phyloP scores from a whole-genome alignment of 2,888 invertebrate genomes.

The Magallana nippona region DNA sequence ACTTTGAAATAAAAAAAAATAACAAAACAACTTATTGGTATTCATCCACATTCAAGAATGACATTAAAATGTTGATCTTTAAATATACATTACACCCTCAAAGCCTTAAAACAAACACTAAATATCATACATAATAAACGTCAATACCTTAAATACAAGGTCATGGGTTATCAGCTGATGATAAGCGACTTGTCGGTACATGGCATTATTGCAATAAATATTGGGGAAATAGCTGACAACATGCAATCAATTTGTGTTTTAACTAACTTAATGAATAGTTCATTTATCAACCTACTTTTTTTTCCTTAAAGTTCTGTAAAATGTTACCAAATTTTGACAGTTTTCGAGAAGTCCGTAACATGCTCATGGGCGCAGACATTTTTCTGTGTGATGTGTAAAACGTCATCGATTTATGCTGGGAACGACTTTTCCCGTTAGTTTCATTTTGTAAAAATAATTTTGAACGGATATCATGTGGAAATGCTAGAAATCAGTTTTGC shows the following conservation, averaged over 20 bases:
- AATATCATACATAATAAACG: too few species aligned
- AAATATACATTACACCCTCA: too few species aligned
- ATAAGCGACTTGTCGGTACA: not conserved
- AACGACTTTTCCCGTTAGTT: not conserved
- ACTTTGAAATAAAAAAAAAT: too few species aligned
- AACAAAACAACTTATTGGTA: too few species aligned
- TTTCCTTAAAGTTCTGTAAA: constrained; percentile 15
- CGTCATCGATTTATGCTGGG: constrained; percentile 1
- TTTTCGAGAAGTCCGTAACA: constrained; percentile 47
- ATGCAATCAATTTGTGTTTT: too few species aligned
- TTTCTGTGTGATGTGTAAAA: constrained; percentile 44
- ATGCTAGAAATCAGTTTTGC: too few species aligned
- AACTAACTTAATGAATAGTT: too few species aligned
- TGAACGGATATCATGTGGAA: too few species aligned
- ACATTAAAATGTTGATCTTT: too few species aligned
- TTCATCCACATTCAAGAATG: too few species aligned
- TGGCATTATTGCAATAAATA: not conserved
- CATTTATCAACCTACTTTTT: not conserved
- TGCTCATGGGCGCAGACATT: constrained; percentile 64
- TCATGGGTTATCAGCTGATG: constrained; percentile 24
- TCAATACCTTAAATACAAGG: not conserved
- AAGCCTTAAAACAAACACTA: too few species aligned
- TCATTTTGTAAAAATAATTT: not conserved
- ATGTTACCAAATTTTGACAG: not conserved
- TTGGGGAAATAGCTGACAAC: not conserved